Evolutionary conservation across 64 coral and sea anemone genomes (phyloP).

Genomic region (Acropora tenuis): DNA sequence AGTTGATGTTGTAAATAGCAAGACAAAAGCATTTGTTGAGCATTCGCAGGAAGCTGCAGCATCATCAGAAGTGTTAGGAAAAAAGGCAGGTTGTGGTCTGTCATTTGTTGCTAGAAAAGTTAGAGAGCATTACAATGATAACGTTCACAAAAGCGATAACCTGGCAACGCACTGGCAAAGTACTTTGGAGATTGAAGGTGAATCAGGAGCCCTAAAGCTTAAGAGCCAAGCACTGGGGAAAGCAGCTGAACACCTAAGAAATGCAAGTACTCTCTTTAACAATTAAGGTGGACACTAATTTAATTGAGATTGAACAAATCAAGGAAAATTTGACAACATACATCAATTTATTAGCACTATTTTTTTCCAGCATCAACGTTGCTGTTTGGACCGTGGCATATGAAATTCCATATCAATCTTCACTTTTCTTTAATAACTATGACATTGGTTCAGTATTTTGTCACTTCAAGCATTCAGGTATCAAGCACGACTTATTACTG

Average conservation of each 20-base stretch:
- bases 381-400: conserved; percentile 55
- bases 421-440: conserved; percentile 42
- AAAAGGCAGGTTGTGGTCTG: conserved; percentile 36
- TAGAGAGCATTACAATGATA: conserved; percentile 46
- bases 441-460: conserved; percentile 43
- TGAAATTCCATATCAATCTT: conserved; percentile 34
- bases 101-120: conserved; percentile 48
- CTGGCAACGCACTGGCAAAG: conserved; percentile 24
- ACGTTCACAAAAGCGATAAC: conserved; percentile 46
- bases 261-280: conserved; percentile 57
- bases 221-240: conserved; percentile 53
- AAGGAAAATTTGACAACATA: conserved; percentile 34
- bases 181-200: conserved; percentile 7
- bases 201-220: conserved; percentile 30
- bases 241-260: conserved; percentile 36
- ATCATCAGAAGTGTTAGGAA: background rate
- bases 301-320: background rate
- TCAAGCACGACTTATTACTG: background rate
- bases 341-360: too few species aligned
- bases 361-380: conserved; percentile 35
- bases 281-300: conserved; percentile 25
- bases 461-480: conserved; percentile 1
- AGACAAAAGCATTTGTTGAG: conserved; percentile 22
- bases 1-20: conserved; percentile 10
- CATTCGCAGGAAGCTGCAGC: conserved; percentile 1